Base-by-base conservation (phyloP, 2,113 vertebrate genomes). In the Oenanthe melanoleuca region DNA sequence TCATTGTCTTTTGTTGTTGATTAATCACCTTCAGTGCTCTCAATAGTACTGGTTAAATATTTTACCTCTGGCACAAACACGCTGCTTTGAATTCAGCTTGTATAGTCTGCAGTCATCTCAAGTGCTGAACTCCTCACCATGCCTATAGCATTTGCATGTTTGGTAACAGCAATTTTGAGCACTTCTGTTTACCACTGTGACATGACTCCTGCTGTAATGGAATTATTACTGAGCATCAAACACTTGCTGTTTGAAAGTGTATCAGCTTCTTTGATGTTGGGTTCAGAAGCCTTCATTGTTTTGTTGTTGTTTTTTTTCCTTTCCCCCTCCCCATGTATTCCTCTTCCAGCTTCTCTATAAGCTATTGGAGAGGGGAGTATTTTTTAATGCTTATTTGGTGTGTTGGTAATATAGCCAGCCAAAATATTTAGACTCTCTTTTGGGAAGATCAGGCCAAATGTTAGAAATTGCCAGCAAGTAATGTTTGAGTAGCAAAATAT, bases 11-110 rank as follows among this genome's bases (percentile, higher is more conserved):
- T 79, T 89, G 45, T 40, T 93, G 61, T 42, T 86, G 63, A 38
- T 73, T 70, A 83, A 73, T 88, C 59, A 65, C 55, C 33, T 86
- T 75, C 38, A 50, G 14, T 57, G 15, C 34, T 93, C 59, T 80
- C 44, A 78, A 52, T 44, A 83, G 38, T 24, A 40, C 42, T 88
- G n/a, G 74, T 86, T 94, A 88, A 92, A 94, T 89, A 83, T 83
- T 96, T 50, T 83, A 40, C n/a, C 37, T 49, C 24, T 89, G 56
- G 33, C 56, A 60, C 56, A 88, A 71, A 70, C 9, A 5, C 11
- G 17, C 59, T 82, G 21, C 63, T 92, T 73, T 80, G 85, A 80
- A 77, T 93, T 87, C 60, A 83, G 34, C 63, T 80, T 3, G 0
- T 50, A 47, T 50, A 77, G 64, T 82, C 29, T 74, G 26, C 33